Conservation (phyloP, 2,888 invertebrate species). For the Magallana nippona region DNA sequence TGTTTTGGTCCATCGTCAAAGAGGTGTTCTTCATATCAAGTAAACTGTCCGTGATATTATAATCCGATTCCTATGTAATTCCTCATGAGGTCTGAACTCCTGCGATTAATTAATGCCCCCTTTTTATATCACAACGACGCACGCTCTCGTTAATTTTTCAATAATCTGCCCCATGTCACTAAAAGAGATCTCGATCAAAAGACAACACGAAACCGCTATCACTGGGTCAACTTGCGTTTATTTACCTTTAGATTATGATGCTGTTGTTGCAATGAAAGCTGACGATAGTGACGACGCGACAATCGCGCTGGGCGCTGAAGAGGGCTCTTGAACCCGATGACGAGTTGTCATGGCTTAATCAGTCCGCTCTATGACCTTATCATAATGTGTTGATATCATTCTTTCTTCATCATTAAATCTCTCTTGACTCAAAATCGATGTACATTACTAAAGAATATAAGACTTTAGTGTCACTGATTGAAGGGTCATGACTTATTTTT, state of each 20-base stretch:
- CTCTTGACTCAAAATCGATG: constrained; percentile 18
- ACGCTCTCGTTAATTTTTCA: neutral
- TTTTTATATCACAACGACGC: too few relatives aligned
- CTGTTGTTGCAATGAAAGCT: constrained; percentile 1
- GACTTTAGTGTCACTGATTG: neutral
- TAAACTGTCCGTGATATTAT: neutral
- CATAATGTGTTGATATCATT: neutral
- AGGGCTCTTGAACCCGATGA: neutral
- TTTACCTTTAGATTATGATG: neutral
- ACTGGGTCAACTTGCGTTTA: constrained; percentile 6
- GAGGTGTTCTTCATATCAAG: neutral
- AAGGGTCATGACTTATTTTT: neutral
- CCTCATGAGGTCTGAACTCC: too few relatives aligned
- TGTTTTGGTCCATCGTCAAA: neutral
- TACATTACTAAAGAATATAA: neutral
- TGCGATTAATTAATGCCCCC: too few relatives aligned
- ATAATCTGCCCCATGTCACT: neutral
- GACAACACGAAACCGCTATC: constrained; percentile 25
- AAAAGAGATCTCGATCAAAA: constrained; percentile 30
- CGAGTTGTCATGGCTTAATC: constrained; percentile 26
- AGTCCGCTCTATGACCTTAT: neutral
- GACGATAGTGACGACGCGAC: constrained; percentile 6
- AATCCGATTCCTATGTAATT: neutral
- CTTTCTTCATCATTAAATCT: neutral
- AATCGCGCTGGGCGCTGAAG: neutral